phyloP scores from a whole-genome alignment of 2,797 vertebrate species.

The Spinus olivaceus region DNA sequence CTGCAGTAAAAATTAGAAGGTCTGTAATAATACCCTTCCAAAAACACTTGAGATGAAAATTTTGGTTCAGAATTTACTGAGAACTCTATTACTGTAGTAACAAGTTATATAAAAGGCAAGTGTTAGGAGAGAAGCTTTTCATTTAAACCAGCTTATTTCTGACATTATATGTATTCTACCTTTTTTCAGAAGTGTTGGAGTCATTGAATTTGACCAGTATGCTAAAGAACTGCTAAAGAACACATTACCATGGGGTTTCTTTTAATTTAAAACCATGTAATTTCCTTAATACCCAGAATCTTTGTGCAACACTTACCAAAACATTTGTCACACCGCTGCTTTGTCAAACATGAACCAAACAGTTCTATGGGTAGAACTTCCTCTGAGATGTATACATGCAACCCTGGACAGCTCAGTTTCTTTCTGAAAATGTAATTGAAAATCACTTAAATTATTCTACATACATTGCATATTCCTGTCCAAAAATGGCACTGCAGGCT shows the following conservation, averaged over 20 bases:
- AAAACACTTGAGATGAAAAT: conserved; percentile 52
- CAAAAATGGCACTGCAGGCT: not conserved
- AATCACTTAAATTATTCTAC: not conserved
- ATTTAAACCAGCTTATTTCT: conserved; percentile 23
- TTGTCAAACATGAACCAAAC: not conserved
- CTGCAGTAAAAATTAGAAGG: conserved; percentile 57
- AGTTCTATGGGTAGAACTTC: not conserved
- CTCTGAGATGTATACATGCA: conserved; percentile 12
- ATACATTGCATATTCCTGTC: not conserved
- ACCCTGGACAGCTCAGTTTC: not conserved
- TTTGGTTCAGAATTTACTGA: conserved; percentile 59
- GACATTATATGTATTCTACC: not conserved
- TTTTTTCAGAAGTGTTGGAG: conserved; percentile 13
- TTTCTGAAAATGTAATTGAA: conserved; percentile 27
- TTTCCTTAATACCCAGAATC: conserved; percentile 53
- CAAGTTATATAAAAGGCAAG: conserved; percentile 12
- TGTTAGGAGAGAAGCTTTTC: conserved; percentile 19
- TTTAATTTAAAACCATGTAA: conserved; percentile 54
- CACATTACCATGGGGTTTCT: conserved; percentile 14
- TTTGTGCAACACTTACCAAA: not conserved
- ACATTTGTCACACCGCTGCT: not conserved
- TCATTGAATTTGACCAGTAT: conserved; percentile 15
- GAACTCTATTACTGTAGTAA: conserved; percentile 51
- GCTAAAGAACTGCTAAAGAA: not conserved
- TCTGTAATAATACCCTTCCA: conserved; percentile 60